Base-by-base conservation (phyloP, 2,888 invertebrate genomes). In the Dynastes hyllus region DNA sequence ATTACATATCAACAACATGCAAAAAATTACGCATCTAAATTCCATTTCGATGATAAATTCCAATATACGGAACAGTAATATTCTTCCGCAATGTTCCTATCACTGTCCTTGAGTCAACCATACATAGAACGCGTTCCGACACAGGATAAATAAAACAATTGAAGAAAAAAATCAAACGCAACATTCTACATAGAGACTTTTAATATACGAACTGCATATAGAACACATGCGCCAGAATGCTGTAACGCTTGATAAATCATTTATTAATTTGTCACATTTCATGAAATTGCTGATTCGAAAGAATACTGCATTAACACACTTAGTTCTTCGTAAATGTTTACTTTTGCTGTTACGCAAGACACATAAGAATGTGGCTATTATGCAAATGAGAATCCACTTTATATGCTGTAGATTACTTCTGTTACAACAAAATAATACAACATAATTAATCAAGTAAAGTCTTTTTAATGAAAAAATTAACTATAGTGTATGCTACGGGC, bases 241-340 rank as follows among this genome's bases (percentile, higher is more conserved):
- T 58, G 11, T 22, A 2, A 16, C 22, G 16, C 22, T n/a, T 58
- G 63, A 63, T 63, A 63, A 63, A 29, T 63, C 13, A 63, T 55
- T 55, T 66, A 40, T 66, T 45, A 66, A 66, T 69, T 53, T 51
- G 63, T 63, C 63, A 63, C 13, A 63, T 63, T 32, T 32, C 9
- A 32, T n/a, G 27, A 75, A 75, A 63, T 50, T 61, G 61, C 73
- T 61, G 73, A 75, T 13, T 58, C 6, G 13, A 75, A 75, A 75
- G 45, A 75, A 61, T 75, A 61, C 40, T 27, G 22, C 58, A 61
- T 75, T 61, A 75, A n/a, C 73, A 75, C 61, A 45, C 61, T 75
- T 75, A 61, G 13, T 13, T 32, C n/a, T 37, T 45, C 40, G 16
- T 37, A 27, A 27, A 61, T 61, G 45, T 61, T 75, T 75, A 61